Percentiles rank a stretch among this genome's conserved stretches.
phyloP scores from a whole-genome alignment of 2,113 vertebrate genomes.

The Tricholaema leucomelas region DNA sequence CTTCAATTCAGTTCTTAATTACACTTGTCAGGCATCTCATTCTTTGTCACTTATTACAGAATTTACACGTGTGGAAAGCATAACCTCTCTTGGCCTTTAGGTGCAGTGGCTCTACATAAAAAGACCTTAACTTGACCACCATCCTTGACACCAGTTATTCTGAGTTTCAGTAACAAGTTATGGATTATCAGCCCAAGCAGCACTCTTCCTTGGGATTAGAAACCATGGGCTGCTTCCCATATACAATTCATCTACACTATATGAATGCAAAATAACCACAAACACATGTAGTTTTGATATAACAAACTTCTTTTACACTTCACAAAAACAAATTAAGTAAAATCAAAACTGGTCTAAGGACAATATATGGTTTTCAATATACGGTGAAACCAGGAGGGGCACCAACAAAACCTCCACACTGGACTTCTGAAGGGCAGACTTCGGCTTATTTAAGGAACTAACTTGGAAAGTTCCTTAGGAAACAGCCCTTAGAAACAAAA shows the following conservation, averaged over 20 bases:
- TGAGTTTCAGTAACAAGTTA: not conserved
- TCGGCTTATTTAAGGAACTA: no score
- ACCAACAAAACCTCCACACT: no score
- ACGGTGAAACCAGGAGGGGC: no score
- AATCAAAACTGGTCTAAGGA: not conserved
- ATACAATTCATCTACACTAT: not conserved
- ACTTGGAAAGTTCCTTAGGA: no score
- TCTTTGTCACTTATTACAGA: not conserved
- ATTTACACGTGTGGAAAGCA: not conserved
- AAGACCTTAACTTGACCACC: not conserved
- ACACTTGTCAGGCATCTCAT: not conserved
- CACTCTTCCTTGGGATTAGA: not conserved
- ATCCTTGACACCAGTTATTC: not conserved
- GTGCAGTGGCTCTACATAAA: not conserved
- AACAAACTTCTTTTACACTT: not conserved
- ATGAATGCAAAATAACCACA: not conserved
- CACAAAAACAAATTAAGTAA: conserved; percentile 33
- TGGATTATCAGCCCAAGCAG: not conserved
- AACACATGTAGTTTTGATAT: not conserved
- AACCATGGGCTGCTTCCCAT: not conserved
- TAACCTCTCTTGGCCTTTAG: not conserved
- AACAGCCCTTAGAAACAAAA: no score
- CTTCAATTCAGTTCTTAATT: not conserved
- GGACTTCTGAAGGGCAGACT: no score
- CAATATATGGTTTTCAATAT: no score